Base-by-base conservation (phyloP, 2,888 invertebrate genomes). In the Aphrophora alni region DNA sequence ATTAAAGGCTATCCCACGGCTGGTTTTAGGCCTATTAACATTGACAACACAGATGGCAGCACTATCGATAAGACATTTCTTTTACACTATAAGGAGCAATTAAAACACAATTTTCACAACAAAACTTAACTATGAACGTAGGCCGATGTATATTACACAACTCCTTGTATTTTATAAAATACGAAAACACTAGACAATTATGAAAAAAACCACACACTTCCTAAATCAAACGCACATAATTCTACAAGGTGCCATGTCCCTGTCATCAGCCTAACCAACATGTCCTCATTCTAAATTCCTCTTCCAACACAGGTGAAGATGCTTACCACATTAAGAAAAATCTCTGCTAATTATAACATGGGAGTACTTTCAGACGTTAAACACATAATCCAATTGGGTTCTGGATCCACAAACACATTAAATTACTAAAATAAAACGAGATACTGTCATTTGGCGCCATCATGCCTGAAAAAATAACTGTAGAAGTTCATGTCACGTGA, bases 31-130 rank as follows among this genome's bases (percentile, higher is more conserved):
- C 91, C 91, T 90, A 91, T 91, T 91, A 92, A 93, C 91, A 93
- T 93, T 94, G 94, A 94, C 94, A 94, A 92, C 92, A 92, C 91
- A 94, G 94, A 92, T 92, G 93, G 94, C 94, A 92, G 91, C 91
- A 92, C 91, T 88, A 89, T 90, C 90, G 89, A 90, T 81, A 81
- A 75, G 78, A 82, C 81, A 83, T 78, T 80, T 75, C 80, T 72
- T 75, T 70, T 78, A 70, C 78, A 38, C 74, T 25, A 25, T 27
- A 38, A 78, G 73, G 26, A 14, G 14, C 14, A 72, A 12, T 5
- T 51, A 78, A 72, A 78, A 72, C 25, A 38, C 24, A 33, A 74
- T 33, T 74, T 74, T 74, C 38, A 74, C 38, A 21, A 59, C 21
- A 59, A 59, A 59, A 21, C 59, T 4, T 14, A 21, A 8, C 14